These are phyloP conservation scores for Anguilla anguilla DNA, from an alignment of 2,797 vertebrate species.

Conservation along the genomic window DNA sequence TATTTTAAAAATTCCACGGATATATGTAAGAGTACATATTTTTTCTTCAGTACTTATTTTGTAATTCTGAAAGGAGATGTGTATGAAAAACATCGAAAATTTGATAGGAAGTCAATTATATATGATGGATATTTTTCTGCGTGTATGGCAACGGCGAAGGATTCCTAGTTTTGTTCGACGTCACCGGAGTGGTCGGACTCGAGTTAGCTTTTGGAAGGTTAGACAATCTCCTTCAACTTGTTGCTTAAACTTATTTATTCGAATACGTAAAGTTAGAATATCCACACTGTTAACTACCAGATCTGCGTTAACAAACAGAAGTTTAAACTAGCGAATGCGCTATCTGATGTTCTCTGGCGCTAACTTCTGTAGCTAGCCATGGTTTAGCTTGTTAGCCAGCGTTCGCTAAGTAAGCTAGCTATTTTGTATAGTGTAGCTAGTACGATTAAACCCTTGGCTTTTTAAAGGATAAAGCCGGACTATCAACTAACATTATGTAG, in stretches of 20 bases:
- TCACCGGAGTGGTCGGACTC: background rate
- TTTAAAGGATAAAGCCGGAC: background rate
- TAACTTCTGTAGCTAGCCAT: background rate
- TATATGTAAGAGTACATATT: background rate
- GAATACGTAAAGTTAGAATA: background rate
- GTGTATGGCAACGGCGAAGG: background rate
- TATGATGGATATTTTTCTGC: background rate
- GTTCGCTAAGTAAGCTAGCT: background rate
- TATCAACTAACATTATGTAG: background rate
- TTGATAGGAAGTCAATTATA: background rate
- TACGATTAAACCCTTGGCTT: background rate
- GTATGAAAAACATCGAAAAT: background rate
- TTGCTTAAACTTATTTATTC: background rate
- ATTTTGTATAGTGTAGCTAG: background rate
- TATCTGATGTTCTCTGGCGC: too few relatives aligned
- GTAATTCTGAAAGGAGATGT: background rate
- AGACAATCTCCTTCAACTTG: conserved; percentile 3
- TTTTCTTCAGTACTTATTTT: background rate
- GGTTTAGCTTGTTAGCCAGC: background rate
- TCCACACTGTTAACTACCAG: background rate
- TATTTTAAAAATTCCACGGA: background rate
- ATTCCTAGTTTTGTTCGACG: background rate
- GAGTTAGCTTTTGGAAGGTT: conserved; percentile 33
- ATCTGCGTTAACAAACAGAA: background rate
- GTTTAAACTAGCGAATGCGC: background rate